Base-by-base conservation (phyloP, 2,797 vertebrate species). In the Ataeniobius toweri region DNA sequence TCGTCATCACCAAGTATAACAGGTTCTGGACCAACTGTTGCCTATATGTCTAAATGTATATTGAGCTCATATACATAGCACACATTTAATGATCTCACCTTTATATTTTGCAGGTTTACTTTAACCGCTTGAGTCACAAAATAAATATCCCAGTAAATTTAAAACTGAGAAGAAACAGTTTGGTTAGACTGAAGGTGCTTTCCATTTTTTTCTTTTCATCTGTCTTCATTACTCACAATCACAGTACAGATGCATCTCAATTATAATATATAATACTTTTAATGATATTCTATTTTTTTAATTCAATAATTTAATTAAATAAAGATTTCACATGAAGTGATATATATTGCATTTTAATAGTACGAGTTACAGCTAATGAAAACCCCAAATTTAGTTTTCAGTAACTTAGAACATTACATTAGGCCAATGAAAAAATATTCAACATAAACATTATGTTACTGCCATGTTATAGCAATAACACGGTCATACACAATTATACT, bases 131-230 rank as follows among this genome's bases (percentile, higher is more conserved):
- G 22, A 26, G 67, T 69, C 13, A 12, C 7, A 46, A 46, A 4
- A 69, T 69, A 12, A 69, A 69, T 41, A 24, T 67, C 3, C 10
- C 22, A 44, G 9, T 67, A 36, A 41, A 3, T 56, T 24, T 5
- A 46, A 63, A 63, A 9, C 74, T 18, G 68, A 80, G 10, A 74
- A 12, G n/a, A 50, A 71, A 51, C n/a, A 0, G 6, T 59, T 12
- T 70, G 68, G 56, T 58, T 36, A 78, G 69, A 84, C 58, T 74
- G 22, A 71, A 65, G 24, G 50, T 36, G 71, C 75, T 80, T 80
- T 82, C 55, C 75, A 63, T 79, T 69, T 76, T 78, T 36, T 1
- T 80, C 76, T 86, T 89, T 91, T 86, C 73, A 81, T 92, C 77
- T 76, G 73, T 77, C 77, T 67, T 69, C 26, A 7, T 83, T 81